Base-by-base conservation (phyloP, 2,797 vertebrate genomes). In the Taeniopygia guttata region DNA sequence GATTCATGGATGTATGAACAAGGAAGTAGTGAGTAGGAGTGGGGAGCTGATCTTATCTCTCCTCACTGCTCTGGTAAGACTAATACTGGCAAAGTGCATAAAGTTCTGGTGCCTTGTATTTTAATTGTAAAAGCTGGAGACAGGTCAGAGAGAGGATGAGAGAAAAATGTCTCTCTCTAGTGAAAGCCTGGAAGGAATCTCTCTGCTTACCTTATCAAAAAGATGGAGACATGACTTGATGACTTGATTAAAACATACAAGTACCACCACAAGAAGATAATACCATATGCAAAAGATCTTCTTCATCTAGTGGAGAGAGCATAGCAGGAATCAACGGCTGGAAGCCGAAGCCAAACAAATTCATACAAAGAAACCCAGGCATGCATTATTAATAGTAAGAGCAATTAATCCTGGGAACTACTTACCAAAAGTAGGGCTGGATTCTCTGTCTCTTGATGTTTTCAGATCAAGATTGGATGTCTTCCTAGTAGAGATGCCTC, bases 401-500 rank as follows among this genome's bases (percentile, higher is more conserved):
- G 87, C 92, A 95, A 96, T 92, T 96, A 95, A 96, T 92, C 94
- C 92, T 96, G 89, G 92, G 94, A 97, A 96, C 92, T 88, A 90
- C 87, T 94, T 91, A 95, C 91, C 92, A 91, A 89, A 95, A 91
- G 92, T 54, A 91, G 43, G 84, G 74, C 75, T 93, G 82, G 76
- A 91, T 93, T 91, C 82, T 86, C 82, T 90, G 73, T 63, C 94
- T 96, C 91, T 96, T 96, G 92, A 96, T 94, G 94, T 93, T 95
- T 92, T 91, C 76, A 90, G 66, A 96, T 95, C 84, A 94, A 96
- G 93, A 93, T 89, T 90, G 90, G 94, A 89, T 89, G 79, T 72
- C 62, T 95, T 96, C 95, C 94, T 96, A 95, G 82, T 92, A 94
- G 91, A 95, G 91, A 78, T 49, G 94, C 96, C 85, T 29, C 21